phyloP scores from a whole-genome alignment of 2,113 vertebrate genomes.

The Aptenodytes forsteri region DNA sequence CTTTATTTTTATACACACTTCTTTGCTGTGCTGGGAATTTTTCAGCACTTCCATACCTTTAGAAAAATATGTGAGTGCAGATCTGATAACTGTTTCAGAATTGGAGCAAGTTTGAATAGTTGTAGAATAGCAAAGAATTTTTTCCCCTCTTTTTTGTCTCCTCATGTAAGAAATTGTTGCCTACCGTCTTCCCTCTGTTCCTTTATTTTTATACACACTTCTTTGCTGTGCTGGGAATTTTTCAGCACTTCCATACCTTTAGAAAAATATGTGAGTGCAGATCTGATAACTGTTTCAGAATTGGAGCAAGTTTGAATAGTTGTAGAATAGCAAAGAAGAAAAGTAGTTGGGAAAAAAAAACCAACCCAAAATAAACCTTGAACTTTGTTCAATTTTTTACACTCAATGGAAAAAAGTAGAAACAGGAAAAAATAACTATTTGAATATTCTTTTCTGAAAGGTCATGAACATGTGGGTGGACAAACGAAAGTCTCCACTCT shows the following conservation, averaged over 20 bases:
- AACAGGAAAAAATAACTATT: constrained; percentile 14
- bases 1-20: not conserved
- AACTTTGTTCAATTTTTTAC: not conserved
- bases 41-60: not conserved
- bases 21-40: not conserved
- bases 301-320: not conserved
- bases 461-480: constrained; percentile 1
- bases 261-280: not conserved
- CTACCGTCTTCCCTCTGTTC: not conserved
- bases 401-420: not conserved
- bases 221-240: not conserved
- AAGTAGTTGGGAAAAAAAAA: not conserved
- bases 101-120: not conserved
- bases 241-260: not conserved
- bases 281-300: constrained; percentile 5
- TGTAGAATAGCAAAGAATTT: not conserved
- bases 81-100: constrained; percentile 5
- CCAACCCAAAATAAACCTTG: not conserved
- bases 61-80: not conserved
- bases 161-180: not conserved
- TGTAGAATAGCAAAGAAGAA: not conserved
- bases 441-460: constrained; percentile 24
- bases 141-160: not conserved
- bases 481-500: not conserved
- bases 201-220: not conserved